Conservation (phyloP, 2,113 vertebrate genomes). For the Bombycilla garrulus region DNA sequence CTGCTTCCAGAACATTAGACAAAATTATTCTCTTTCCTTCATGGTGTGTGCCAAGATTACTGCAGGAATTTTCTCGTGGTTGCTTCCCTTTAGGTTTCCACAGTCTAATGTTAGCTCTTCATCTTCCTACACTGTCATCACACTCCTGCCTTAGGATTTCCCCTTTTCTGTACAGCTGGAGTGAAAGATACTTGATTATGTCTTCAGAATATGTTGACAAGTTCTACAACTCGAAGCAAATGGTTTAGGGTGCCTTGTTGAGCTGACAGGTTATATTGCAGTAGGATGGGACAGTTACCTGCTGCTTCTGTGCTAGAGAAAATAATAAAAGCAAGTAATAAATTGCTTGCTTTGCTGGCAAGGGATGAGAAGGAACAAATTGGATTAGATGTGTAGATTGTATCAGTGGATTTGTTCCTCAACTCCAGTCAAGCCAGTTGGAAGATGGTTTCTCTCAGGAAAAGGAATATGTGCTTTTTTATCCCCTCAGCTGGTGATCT, state of each 20-base stretch:
- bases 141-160: background rate
- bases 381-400: background rate
- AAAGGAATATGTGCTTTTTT: background rate
- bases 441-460: background rate
- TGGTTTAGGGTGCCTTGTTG: background rate
- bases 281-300: background rate
- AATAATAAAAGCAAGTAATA: background rate
- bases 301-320: background rate
- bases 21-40: background rate
- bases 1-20: background rate
- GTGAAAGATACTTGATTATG: background rate
- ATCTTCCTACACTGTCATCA: background rate
- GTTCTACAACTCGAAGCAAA: background rate
- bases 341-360: background rate
- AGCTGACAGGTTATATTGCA: background rate
- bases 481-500: background rate
- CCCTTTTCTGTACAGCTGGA: background rate
- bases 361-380: background rate
- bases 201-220: background rate
- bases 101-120: background rate
- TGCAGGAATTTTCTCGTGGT: background rate
- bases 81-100: background rate
- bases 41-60: background rate
- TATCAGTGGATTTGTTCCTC: background rate
- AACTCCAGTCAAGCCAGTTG: background rate